Conservation (phyloP, 2,888 invertebrate genomes). For the Hemicrepidius hirtus region DNA sequence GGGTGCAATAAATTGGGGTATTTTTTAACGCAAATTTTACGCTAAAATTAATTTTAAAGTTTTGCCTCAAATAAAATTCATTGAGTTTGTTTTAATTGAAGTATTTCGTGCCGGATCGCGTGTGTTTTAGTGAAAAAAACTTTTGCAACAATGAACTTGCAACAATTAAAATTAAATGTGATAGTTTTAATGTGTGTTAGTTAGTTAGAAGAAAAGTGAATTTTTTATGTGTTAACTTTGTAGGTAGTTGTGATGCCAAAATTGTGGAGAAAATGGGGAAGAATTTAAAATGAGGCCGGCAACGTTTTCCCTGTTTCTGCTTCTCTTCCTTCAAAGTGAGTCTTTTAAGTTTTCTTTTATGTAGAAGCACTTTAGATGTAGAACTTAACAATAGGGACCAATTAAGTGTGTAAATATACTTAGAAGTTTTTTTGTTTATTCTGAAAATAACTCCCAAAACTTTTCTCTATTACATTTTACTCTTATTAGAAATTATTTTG, state of each 20-base stretch:
- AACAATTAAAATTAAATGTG: conserved; percentile 3
- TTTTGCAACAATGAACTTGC: neutral
- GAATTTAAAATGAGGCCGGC: conserved; percentile 59
- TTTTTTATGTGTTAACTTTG: conserved; percentile 3
- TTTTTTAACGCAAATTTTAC: conserved; percentile 13
- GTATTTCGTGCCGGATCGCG: neutral
- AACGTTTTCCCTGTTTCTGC: conserved; percentile 60
- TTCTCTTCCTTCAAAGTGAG: conserved; percentile 62
- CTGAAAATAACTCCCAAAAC: neutral
- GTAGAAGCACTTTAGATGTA: neutral
- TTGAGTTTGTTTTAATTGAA: neutral
- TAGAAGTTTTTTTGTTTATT: neutral
- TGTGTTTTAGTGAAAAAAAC: neutral
- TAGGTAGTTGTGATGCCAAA: conserved; percentile 12
- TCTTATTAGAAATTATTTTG: too few species aligned
- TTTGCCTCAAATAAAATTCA: neutral
- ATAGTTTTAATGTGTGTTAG: neutral
- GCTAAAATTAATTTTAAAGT: conserved; percentile 8
- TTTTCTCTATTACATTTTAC: too few species aligned
- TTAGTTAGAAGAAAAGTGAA: neutral
- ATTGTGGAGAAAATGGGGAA: conserved; percentile 35
- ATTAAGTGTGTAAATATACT: conserved; percentile 24
- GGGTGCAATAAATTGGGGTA: conserved; percentile 6
- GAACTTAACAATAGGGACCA: conserved; percentile 15
- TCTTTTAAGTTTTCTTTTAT: conserved; percentile 50